Percentiles rank a stretch among this genome's conserved stretches.
Conservation (phyloP, 2,113 vertebrate species). For the Rattus norvegicus region GRCr8 NC_086034.1:50315001-50315500, state of each 20-base stretch:
- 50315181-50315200: constrained; percentile 89
- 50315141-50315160: constrained; percentile 81
- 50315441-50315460: constrained; percentile 65
- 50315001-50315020: constrained; percentile 72
- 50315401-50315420: constrained; percentile 47
- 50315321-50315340: constrained; percentile 88
- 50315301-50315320: constrained; percentile 89
- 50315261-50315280: constrained; percentile 92
- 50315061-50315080: constrained; percentile 72
- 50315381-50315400: constrained; percentile 72
- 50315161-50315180: constrained; percentile 84
- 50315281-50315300: constrained; percentile 88
- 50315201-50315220: constrained; percentile 89
- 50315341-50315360: constrained; percentile 83
- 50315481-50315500: constrained; percentile 9
- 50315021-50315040: constrained; percentile 74
- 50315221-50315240: constrained; percentile 86
- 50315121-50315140: constrained; percentile 85
- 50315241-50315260: constrained; percentile 90
- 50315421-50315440: constrained; percentile 57
- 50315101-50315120: constrained; percentile 79
- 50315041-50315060: constrained; percentile 72
- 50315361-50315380: constrained; percentile 81
- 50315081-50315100: constrained; percentile 77
- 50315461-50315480: constrained; percentile 57